Conservation (phyloP, 2,113 vertebrate species). For the Marcusenius ussheri region DNA sequence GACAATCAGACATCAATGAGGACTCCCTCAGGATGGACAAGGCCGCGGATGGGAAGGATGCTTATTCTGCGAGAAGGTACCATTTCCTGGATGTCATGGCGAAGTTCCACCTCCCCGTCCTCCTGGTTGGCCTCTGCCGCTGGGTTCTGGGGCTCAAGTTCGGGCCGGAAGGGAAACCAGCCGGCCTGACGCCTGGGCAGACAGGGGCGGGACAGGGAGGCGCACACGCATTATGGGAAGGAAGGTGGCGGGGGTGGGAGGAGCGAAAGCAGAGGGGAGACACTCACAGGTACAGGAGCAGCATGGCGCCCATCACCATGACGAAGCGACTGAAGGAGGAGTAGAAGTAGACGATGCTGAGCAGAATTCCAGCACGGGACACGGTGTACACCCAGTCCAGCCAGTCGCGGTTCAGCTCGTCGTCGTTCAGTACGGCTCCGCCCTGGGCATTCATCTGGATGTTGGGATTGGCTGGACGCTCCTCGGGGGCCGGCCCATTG, state of each 20-base stretch:
- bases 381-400: constrained; percentile 92
- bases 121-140: constrained; percentile 67
- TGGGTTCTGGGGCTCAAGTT: constrained; percentile 71
- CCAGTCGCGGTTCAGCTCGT: constrained; percentile 92
- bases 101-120: constrained; percentile 65
- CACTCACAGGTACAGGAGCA: constrained; percentile 94
- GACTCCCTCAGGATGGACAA: too few relatives aligned
- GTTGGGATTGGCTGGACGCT: constrained; percentile 68
- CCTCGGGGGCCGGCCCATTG: constrained; percentile 63
- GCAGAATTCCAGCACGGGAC: constrained; percentile 78
- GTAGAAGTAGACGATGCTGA: constrained; percentile 95
- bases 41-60: neutral
- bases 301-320: constrained; percentile 94
- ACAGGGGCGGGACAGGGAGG: neutral
- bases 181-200: constrained; percentile 79
- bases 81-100: constrained; percentile 79
- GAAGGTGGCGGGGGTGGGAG: neutral
- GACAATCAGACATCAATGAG: neutral
- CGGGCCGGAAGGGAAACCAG: constrained; percentile 91
- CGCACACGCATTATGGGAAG: neutral
- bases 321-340: constrained; percentile 93
- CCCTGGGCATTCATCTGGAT: constrained; percentile 71
- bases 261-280: constrained; percentile 21
- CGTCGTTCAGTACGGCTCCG: constrained; percentile 79
- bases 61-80: constrained; percentile 45